Conservation (phyloP, 2,888 invertebrate species). For the Leptinotarsa tumamoca region DNA sequence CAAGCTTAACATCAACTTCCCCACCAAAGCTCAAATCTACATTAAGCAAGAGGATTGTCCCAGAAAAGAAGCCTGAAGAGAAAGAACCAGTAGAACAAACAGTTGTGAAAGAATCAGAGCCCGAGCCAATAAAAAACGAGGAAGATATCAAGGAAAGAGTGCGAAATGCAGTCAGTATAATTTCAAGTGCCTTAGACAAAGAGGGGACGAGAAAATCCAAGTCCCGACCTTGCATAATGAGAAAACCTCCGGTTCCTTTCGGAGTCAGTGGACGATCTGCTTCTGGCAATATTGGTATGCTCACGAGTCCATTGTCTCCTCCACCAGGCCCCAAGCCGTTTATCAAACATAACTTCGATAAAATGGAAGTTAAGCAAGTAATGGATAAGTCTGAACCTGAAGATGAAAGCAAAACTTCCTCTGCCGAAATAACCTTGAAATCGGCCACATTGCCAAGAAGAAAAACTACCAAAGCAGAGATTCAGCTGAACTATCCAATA, state of each 20-base stretch:
- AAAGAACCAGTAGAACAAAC: slow-evolving; percentile 55
- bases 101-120: slow-evolving; percentile 40
- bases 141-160: slow-evolving; percentile 70
- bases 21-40: slow-evolving; percentile 58
- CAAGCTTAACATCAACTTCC: slow-evolving; percentile 70
- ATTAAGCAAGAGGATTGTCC: slow-evolving; percentile 51
- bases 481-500: slow-evolving; percentile 70
- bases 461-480: slow-evolving; percentile 75
- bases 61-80: slow-evolving; percentile 55
- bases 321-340: slow-evolving; percentile 59
- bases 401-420: slow-evolving; percentile 70
- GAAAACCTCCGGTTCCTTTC: slow-evolving; percentile 77
- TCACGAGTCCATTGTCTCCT: slow-evolving; percentile 55
- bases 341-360: slow-evolving; percentile 53
- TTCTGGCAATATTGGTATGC: slow-evolving; percentile 70
- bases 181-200: slow-evolving; percentile 75
- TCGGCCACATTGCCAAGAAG: slow-evolving; percentile 76
- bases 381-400: slow-evolving; percentile 49
- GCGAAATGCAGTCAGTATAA: slow-evolving; percentile 79
- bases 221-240: slow-evolving; percentile 65
- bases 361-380: slow-evolving; percentile 52
- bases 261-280: slow-evolving; percentile 69
- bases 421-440: slow-evolving; percentile 75
- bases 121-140: slow-evolving; percentile 50
- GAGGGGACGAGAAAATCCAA: slow-evolving; percentile 66